These are phyloP conservation scores for Syritta pipiens DNA, from an alignment of 2,888 invertebrate species.

Conservation along the genomic window DNA sequence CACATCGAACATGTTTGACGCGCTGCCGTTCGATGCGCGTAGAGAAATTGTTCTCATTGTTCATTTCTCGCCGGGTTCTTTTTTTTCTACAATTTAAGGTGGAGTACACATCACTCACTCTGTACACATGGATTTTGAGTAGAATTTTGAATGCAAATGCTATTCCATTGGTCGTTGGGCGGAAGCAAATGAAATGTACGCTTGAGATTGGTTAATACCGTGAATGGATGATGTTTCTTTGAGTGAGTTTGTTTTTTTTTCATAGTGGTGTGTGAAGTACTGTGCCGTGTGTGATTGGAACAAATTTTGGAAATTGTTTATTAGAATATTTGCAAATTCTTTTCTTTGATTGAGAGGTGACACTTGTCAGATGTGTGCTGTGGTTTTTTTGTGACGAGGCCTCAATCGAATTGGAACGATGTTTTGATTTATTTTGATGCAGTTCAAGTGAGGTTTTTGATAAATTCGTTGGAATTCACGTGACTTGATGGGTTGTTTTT, in stretches of 20 bases:
- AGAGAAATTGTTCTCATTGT: not conserved
- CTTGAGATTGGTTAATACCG: conserved; percentile 56
- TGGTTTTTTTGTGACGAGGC: too few species aligned
- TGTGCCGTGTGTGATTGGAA: not conserved
- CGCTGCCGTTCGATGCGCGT: conserved; percentile 13
- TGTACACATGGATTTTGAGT: conserved; percentile 47
- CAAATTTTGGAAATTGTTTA: too few species aligned
- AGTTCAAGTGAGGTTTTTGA: too few species aligned
- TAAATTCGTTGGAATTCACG: too few species aligned
- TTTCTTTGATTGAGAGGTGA: too few species aligned
- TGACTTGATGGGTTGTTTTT: too few species aligned
- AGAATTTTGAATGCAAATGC: conserved; percentile 52
- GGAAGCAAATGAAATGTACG: conserved; percentile 60
- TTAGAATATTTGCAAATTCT: too few species aligned
- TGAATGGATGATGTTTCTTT: conserved; percentile 36
- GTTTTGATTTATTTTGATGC: too few species aligned
- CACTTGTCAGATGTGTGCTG: too few species aligned
- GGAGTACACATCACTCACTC: conserved; percentile 50
- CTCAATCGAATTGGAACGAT: too few species aligned
- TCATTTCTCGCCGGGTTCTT: too few species aligned
- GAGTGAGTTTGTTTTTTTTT: conserved; percentile 32
- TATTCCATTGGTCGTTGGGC: conserved; percentile 64
- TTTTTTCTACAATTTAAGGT: conserved; percentile 25
- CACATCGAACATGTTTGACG: not conserved
- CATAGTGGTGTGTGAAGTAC: too few species aligned